Evolutionary conservation across 2,888 invertebrate genomes (phyloP), one percentile per base, ranked within the genome.

Genomic region (Protula sp.): DNA sequence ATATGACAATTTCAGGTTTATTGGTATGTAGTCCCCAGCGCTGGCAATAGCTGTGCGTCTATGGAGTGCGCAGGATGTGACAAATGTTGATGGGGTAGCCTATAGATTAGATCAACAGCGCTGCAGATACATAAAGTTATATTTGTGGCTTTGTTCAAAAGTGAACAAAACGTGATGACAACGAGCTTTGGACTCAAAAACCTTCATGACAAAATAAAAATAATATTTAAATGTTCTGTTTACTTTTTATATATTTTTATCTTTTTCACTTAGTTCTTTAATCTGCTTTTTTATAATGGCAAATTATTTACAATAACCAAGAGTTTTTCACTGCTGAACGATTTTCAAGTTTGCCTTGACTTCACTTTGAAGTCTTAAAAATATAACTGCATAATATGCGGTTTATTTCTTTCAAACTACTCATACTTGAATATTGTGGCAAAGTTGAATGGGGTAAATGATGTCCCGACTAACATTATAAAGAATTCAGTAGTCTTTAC

Each of bases 21-120:
- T n/a, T n/a, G n/a, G n/a, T n/a, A n/a, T n/a, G 3, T 51, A 83
- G 83, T 82, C 94, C 94, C 0, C 92, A 65, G 89, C 90, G 0
- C 87, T 88, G 56, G 92, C 92, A 0, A 86, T 88, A 0, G 94
- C 93, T 0, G 94, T 94, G 80, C 85, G 88, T 63, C 84, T 94
- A 0, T 94, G 94, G 93, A 77, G 75, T 61, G 58, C 67, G 19
- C 30, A 67, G 55, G 65, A 69, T 27, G 74, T 70, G 63, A 82
- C 69, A 38, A 78, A 82, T 63, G 68, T 81, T 0, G 69, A 74
- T 1, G 74, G 81, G n/a, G 88, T 87, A 0, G 79, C 81, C 47
- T 79, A 81, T 61, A 81, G 90, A 63, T 75, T 91, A 29, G 89
- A 90, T 73, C 89, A 89, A 72, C 82, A 84, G 52, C 86, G 89